Conservation (phyloP, 2,797 vertebrate species). For the Crocodylus rhombifer region DNA sequence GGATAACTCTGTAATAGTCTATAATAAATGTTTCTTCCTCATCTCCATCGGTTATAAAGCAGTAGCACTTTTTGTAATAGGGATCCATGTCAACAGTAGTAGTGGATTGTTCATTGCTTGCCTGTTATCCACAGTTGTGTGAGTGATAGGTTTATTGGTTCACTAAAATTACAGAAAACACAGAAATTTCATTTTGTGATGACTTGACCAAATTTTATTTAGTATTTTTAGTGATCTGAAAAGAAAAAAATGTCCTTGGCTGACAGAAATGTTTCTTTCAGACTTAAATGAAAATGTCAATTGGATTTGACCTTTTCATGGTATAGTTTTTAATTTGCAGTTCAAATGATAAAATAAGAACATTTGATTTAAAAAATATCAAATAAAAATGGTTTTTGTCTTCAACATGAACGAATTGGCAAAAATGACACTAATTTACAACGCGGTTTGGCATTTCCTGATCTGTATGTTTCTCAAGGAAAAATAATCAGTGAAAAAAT, state of each 20-base stretch:
- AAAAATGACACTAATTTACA: neutral
- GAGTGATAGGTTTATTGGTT: too few relatives aligned
- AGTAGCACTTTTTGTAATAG: neutral
- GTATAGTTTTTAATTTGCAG: too few relatives aligned
- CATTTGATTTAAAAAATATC: neutral
- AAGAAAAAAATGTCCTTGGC: too few relatives aligned
- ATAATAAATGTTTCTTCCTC: accelerated
- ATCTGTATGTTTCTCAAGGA: neutral
- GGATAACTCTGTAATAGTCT: neutral
- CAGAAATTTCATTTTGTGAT: too few relatives aligned
- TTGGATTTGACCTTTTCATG: too few relatives aligned
- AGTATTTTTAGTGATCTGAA: too few relatives aligned
- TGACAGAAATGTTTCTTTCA: too few relatives aligned
- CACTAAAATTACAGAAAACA: too few relatives aligned
- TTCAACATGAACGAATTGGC: neutral
- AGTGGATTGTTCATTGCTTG: neutral
- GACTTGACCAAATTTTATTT: too few relatives aligned
- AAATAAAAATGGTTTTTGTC: neutral
- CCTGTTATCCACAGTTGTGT: neutral
- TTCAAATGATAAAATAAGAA: neutral
- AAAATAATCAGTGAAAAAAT: neutral
- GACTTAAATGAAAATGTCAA: too few relatives aligned
- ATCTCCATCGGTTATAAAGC: neutral
- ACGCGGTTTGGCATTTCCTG: neutral
- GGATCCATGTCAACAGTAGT: neutral